Evolutionary conservation across 2,888 invertebrate species (phyloP), one percentile per base, ranked within the genome.

Genomic region (Frankliniella intonsa): DNA sequence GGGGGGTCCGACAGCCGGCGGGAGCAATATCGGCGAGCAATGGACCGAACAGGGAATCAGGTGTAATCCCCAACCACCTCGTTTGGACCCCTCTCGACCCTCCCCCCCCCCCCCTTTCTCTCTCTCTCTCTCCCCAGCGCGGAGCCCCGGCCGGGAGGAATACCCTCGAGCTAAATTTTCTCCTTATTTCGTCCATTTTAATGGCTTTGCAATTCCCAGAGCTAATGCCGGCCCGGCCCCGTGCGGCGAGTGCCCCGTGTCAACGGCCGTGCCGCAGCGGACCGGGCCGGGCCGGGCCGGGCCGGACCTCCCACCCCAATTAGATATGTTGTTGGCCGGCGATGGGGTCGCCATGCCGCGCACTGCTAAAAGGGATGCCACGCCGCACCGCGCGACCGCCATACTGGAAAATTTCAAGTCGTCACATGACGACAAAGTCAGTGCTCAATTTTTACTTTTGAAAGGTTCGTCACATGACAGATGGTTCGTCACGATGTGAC

Each of bases 181-280:
- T 76, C 69, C 69, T 76, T 76, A 76, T 76, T 76, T 76, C 69
- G 69, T 76, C n/a, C 69, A 76, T 76, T 76, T 76, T 76, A 76
- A 76, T 76, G 69, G 69, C 69, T 76, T 76, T 76, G 69, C 69
- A 76, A 76, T 76, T 76, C 69, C 69, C 69, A 38, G 22, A 76
- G 69, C 69, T 22, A 76, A 76, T 76, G 69, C 11, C 69, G 22
- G 25, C 69, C 38, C 38, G 38, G 38, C 5, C 38, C 69, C 82
- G 80, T 82, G n/a, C n/a, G n/a, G n/a, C n/a, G n/a, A n/a, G n/a
- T n/a, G n/a, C n/a, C 81, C 83, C 81, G 76, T 83, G 80, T 81
- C 82, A 81, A 82, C 81, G 82, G 82, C 80, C 81, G 82, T 81
- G 81, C 80, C 82, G 55, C 50, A n/a, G 69, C 83, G 82, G 80